Percentiles rank a stretch among this genome's conserved stretches.
Conservation (phyloP, 1,140 invertebrate genomes). For the Oncopodura yosiiana region DNA sequence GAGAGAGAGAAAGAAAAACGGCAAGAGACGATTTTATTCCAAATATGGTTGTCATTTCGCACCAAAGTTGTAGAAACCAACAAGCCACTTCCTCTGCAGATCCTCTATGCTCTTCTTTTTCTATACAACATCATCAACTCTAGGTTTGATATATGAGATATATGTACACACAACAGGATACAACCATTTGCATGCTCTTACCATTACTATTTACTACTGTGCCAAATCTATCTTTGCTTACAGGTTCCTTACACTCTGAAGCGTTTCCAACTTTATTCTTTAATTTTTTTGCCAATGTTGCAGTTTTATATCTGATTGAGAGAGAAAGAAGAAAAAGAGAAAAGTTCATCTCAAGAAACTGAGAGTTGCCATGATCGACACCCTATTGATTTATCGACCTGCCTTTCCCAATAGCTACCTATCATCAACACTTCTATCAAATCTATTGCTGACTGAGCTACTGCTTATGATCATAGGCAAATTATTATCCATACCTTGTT, state of each 20-base stretch:
- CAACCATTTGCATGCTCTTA: slow-evolving; percentile 6
- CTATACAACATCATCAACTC: neutral
- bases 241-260: neutral
- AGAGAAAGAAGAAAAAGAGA: neutral
- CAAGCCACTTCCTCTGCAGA: neutral
- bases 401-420: slow-evolving; percentile 22
- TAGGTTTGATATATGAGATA: too few species aligned
- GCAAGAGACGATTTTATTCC: slow-evolving; percentile 28
- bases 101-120: too few species aligned
- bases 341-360: neutral
- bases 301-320: neutral
- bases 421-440: slow-evolving; percentile 17
- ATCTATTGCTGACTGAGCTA: too few species aligned
- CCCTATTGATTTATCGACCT: slow-evolving; percentile 32
- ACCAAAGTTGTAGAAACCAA: slow-evolving; percentile 12
- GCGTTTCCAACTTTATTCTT: neutral
- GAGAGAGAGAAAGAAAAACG: too few species aligned
- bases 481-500: too few species aligned
- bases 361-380: slow-evolving; percentile 22
- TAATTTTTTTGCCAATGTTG: neutral
- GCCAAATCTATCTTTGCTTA: neutral
- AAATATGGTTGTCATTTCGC: slow-evolving; percentile 32
- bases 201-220: neutral
- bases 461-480: too few species aligned
- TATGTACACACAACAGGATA: slow-evolving; percentile 4